Conservation (phyloP, 2,113 vertebrate species). For the Agapornis roseicollis region DNA sequence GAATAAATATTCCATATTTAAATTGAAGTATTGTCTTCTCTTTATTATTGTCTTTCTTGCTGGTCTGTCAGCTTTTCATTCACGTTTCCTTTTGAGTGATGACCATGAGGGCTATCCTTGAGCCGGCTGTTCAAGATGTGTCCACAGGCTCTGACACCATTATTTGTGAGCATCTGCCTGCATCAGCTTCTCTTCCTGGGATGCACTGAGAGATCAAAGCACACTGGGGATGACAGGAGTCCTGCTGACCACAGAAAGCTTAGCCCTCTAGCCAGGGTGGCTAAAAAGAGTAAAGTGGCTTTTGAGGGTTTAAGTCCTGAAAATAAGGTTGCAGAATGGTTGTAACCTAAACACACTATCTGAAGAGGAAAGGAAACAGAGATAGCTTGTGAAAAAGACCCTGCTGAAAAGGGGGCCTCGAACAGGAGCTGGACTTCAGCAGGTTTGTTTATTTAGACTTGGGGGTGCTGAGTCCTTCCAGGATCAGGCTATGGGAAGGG, state of each 20-base stretch:
- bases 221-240: not conserved
- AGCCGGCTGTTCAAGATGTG: not conserved
- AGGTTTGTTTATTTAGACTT: not conserved
- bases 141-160: not conserved
- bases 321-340: not conserved
- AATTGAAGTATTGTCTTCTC: not conserved
- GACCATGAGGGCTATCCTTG: not conserved
- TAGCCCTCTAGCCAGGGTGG: not conserved
- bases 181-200: not conserved
- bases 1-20: not conserved
- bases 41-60: not conserved
- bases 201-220: slow-evolving; percentile 33
- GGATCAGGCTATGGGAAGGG: not conserved
- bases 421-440: not conserved
- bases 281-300: not conserved
- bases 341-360: not conserved
- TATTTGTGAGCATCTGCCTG: not conserved
- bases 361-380: not conserved
- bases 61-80: not conserved
- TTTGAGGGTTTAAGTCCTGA: not conserved
- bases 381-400: not conserved
- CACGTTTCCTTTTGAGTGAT: not conserved
- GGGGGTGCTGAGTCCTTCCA: not conserved
- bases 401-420: not conserved
- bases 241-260: not conserved